phyloP scores from a whole-genome alignment of 2,888 invertebrate species.

The Eristalis tenax region DNA sequence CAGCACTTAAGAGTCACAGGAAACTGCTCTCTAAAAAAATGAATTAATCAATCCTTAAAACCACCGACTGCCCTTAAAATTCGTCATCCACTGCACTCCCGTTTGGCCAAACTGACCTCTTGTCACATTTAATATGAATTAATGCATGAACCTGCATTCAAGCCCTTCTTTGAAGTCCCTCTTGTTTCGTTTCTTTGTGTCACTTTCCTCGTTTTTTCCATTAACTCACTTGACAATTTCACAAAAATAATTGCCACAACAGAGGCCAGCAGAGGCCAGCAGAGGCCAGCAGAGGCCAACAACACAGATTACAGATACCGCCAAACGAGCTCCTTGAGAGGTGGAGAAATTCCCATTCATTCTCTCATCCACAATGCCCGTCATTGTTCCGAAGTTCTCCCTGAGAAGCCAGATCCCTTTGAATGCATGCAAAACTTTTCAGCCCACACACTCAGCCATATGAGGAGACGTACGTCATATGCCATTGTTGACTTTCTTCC shows the following conservation, averaged over 20 bases:
- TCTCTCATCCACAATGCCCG: neutral
- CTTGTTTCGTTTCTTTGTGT: neutral
- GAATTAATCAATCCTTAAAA: no score
- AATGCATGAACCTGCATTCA: neutral
- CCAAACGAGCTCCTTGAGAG: neutral
- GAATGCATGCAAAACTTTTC: neutral
- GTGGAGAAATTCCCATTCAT: neutral
- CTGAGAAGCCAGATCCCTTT: neutral
- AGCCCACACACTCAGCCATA: neutral
- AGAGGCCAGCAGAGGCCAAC: neutral
- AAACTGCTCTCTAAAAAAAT: no score
- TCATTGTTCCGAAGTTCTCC: neutral
- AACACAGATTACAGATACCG: neutral
- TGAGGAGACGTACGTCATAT: neutral
- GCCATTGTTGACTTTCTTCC: conserved; percentile 26
- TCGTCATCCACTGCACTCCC: no score
- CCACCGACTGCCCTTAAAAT: no score
- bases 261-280: no score
- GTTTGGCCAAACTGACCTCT: no score
- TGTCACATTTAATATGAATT: neutral
- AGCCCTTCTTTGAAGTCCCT: neutral
- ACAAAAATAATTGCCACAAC: neutral
- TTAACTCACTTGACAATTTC: neutral
- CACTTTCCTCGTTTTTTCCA: neutral
- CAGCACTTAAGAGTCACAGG: no score